These are phyloP conservation scores for Apis cerana DNA, from an alignment of 1,140 invertebrate genomes.

Conservation along the genomic window DNA sequence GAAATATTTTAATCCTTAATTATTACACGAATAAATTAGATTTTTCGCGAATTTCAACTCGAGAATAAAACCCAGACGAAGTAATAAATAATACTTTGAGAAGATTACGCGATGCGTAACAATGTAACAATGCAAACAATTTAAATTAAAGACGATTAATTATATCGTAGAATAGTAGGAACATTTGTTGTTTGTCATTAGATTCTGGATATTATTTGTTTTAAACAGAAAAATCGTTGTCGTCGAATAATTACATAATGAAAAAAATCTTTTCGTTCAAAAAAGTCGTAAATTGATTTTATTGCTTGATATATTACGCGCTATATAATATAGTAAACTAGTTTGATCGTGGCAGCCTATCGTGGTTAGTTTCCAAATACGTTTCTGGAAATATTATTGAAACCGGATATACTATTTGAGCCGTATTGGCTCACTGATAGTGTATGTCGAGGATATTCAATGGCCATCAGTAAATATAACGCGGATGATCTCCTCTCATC, in stretches of 20 bases:
- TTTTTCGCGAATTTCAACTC: neutral
- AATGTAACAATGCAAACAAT: neutral
- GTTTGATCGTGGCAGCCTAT: neutral
- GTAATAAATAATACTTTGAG: neutral
- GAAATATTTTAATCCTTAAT: neutral
- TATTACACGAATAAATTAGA: neutral
- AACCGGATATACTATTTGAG: slow-evolving; percentile 21
- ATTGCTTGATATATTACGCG: too few relatives aligned
- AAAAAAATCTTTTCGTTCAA: neutral
- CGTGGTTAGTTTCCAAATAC: slow-evolving; percentile 21
- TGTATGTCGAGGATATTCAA: neutral
- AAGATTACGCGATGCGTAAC: neutral
- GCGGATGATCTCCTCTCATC: slow-evolving; percentile 12
- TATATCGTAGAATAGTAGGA: neutral
- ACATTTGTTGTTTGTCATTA: neutral
- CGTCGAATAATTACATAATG: neutral
- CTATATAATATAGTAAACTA: neutral
- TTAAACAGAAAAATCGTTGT: neutral
- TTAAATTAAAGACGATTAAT: neutral
- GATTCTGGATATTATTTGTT: neutral
- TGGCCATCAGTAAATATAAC: slow-evolving; percentile 28
- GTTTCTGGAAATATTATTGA: slow-evolving; percentile 32
- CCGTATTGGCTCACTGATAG: neutral
- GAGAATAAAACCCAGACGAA: neutral
- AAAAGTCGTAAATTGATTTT: neutral